Conservation (phyloP, 53 echinoderm and acorn worm genomes). For the Actinopyga echinites region DNA sequence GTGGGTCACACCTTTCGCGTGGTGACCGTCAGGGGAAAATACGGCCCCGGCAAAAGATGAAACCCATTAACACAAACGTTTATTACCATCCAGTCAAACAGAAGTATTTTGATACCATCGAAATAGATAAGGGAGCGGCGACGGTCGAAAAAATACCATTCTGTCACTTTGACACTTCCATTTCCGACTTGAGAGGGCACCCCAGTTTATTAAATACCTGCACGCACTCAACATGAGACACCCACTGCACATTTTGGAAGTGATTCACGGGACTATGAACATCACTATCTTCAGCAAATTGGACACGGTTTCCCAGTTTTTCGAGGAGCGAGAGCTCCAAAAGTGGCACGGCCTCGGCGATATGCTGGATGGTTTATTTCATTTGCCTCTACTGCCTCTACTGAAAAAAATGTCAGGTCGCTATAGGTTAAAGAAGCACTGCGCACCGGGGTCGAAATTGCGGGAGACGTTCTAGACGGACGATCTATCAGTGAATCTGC, state of each 20-base stretch:
- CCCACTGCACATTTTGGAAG: not conserved
- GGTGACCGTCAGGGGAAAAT: not conserved
- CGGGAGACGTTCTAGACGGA: slow-evolving; percentile 52
- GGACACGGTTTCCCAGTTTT: not conserved
- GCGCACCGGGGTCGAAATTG: slow-evolving; percentile 48
- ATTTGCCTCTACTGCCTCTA: slow-evolving; percentile 17
- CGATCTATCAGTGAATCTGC: not conserved
- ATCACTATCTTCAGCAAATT: slow-evolving; percentile 9
- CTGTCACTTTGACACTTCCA: not conserved
- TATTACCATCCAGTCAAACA: not conserved
- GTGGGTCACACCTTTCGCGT: not conserved
- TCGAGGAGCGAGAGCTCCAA: not conserved
- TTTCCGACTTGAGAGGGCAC: not conserved
- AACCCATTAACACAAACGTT: not conserved
- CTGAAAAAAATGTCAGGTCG: slow-evolving; percentile 44
- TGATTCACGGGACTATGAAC: not conserved
- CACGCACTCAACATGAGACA: not conserved
- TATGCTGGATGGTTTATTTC: slow-evolving; percentile 49
- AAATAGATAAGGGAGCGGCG: not conserved
- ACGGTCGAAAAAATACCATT: not conserved
- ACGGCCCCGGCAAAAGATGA: slow-evolving; percentile 50
- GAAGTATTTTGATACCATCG: not conserved
- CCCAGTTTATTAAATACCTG: not conserved
- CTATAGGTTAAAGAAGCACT: slow-evolving; percentile 45
- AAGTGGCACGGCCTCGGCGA: slow-evolving; percentile 50